These are phyloP conservation scores for Drosophila mercatorum DNA, from an alignment of 2,888 invertebrate species.

Conservation along the genomic window DNA sequence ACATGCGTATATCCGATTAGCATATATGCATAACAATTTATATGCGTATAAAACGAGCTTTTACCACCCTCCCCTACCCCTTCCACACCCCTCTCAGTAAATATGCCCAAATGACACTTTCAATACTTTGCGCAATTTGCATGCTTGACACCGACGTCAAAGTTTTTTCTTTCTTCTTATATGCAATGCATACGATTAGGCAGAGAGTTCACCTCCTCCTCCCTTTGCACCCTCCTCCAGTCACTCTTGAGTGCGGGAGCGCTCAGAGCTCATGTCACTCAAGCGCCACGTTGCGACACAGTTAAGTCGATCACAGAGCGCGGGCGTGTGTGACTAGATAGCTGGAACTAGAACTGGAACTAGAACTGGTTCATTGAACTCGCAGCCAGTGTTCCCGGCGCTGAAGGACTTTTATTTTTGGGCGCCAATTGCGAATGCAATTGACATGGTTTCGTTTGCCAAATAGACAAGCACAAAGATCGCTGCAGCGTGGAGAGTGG, in stretches of 20 bases:
- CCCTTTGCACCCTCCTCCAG: neutral
- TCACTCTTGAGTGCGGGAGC: neutral
- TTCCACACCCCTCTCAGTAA: slow-evolving; percentile 3
- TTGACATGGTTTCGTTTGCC: slow-evolving; percentile 78
- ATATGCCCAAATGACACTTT: slow-evolving; percentile 74
- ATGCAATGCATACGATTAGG: slow-evolving; percentile 42
- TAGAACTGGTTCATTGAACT: slow-evolving; percentile 67
- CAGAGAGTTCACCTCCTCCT: neutral
- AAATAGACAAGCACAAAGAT: slow-evolving; percentile 15
- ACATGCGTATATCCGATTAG: slow-evolving; percentile 29
- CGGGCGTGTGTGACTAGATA: slow-evolving; percentile 51
- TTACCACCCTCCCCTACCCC: neutral
- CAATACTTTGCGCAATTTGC: slow-evolving; percentile 67
- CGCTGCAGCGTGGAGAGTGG: neutral
- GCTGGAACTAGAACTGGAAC: slow-evolving; percentile 1
- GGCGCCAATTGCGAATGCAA: slow-evolving; percentile 67
- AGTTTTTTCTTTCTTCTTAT: neutral
- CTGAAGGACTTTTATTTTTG: slow-evolving; percentile 39
- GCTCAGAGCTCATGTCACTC: slow-evolving; percentile 22
- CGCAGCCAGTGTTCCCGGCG: slow-evolving; percentile 28
- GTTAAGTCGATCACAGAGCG: slow-evolving; percentile 65
- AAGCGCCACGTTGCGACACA: slow-evolving; percentile 53
- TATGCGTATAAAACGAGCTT: slow-evolving; percentile 18
- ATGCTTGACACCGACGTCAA: slow-evolving; percentile 71
- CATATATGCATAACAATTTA: slow-evolving; percentile 9